Percentiles rank a stretch among this genome's conserved stretches.
Evolutionary conservation across 2,797 vertebrate species (phyloP).

Genomic region (Cryptoblepharus egeriae): DNA sequence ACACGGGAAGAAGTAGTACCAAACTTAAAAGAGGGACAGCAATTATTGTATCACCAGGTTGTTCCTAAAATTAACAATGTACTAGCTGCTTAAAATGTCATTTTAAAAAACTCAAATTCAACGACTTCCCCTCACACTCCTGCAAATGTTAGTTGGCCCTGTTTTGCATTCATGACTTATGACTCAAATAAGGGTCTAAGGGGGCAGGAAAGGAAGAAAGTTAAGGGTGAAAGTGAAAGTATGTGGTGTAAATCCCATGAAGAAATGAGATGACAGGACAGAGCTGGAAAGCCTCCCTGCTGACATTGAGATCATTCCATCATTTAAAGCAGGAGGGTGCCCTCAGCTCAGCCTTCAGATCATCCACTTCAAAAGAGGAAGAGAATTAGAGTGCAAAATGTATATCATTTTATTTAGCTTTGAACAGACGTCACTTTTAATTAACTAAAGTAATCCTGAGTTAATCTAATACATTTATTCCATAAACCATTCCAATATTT

Average conservation of each 20-base stretch:
- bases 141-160: not conserved
- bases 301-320: not conserved
- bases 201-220: not conserved
- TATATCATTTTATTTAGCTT: conserved; percentile 40
- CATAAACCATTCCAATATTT: conserved; percentile 27
- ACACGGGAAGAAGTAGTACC: not conserved
- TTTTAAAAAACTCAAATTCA: not conserved
- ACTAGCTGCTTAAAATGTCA: not conserved
- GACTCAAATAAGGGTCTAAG: not conserved
- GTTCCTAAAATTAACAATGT: not conserved
- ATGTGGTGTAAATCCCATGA: not conserved
- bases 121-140: not conserved
- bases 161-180: not conserved
- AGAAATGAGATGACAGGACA: not conserved
- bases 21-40: not conserved
- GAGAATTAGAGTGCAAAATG: conserved; percentile 41
- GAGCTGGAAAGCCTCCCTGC: not conserved
- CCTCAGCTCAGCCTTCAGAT: not conserved
- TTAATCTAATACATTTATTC: conserved; percentile 41
- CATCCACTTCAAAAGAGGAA: conserved; percentile 42
- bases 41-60: not conserved
- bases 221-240: not conserved
- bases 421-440: conserved; percentile 33
- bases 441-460: conserved; percentile 59
- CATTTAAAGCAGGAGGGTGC: not conserved